Conservation (phyloP, 2,888 invertebrate species). For the Leucania comma region DNA sequence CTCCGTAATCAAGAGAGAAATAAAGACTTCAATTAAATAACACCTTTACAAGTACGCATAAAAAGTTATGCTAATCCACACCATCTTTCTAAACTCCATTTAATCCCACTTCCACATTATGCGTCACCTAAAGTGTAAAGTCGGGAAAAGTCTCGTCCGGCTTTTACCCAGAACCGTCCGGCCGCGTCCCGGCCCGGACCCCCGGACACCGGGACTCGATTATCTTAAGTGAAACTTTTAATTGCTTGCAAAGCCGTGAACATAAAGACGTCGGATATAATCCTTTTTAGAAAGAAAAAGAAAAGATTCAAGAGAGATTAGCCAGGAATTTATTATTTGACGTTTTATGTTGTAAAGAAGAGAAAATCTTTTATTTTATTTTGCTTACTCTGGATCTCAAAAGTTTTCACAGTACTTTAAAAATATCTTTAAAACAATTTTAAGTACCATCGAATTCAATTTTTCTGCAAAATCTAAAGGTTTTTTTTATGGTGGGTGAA, state of each 20-base stretch:
- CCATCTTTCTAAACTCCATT: slow-evolving; percentile 14
- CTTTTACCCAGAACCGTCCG: slow-evolving; percentile 8
- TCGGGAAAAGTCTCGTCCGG: slow-evolving; percentile 36
- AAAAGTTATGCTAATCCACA: not conserved
- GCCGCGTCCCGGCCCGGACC: slow-evolving; percentile 26
- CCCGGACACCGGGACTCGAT: slow-evolving; percentile 27
- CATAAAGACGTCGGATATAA: slow-evolving; percentile 45
- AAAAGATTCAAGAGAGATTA: slow-evolving; percentile 44
- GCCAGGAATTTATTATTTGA: slow-evolving; percentile 34
- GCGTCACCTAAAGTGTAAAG: slow-evolving; percentile 24
- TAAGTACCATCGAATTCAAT: no score
- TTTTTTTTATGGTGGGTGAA: no score
- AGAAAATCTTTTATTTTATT: slow-evolving; percentile 12
- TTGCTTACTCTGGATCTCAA: not conserved
- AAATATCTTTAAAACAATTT: no score
- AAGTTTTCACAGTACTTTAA: not conserved
- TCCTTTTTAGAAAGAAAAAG: slow-evolving; percentile 48
- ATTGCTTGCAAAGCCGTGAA: slow-evolving; percentile 60
- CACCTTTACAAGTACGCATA: not conserved
- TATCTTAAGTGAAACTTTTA: slow-evolving; percentile 61
- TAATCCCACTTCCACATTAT: slow-evolving; percentile 28
- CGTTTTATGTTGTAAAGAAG: slow-evolving; percentile 17
- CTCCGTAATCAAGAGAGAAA: no score
- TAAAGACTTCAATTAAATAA: no score
- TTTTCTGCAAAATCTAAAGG: no score